phyloP scores from a whole-genome alignment of 2,113 vertebrate species.

The Apus apus region DNA sequence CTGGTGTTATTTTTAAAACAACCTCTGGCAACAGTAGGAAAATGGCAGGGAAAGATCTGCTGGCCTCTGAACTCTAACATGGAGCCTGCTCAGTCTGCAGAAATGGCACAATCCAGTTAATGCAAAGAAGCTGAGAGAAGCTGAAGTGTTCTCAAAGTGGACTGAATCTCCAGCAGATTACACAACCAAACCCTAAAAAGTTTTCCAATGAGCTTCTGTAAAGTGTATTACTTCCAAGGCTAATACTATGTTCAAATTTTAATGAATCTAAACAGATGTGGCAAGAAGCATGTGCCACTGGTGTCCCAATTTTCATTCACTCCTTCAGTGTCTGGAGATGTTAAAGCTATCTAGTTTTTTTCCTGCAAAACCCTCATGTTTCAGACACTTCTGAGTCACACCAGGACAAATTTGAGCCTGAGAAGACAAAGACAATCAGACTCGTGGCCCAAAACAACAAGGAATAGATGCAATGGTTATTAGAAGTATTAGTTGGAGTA shows the following conservation, averaged over 20 bases:
- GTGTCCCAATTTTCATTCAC: neutral
- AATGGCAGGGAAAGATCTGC: neutral
- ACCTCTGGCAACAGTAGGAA: neutral
- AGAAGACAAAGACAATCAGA: neutral
- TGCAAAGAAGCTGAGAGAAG: neutral
- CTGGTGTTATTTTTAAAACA: neutral
- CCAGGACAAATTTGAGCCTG: neutral
- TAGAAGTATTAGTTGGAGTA: neutral
- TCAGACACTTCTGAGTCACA: neutral
- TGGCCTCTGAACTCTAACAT: neutral
- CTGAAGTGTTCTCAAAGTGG: neutral
- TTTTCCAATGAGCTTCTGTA: neutral
- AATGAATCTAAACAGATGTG: neutral
- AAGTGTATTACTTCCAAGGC: neutral
- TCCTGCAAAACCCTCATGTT: neutral
- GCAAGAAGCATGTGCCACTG: neutral
- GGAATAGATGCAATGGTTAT: neutral
- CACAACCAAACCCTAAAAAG: neutral
- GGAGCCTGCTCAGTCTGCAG: neutral
- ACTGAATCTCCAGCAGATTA: neutral
- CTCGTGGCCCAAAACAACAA: neutral
- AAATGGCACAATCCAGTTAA: neutral
- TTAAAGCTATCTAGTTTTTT: neutral
- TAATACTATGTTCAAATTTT: neutral
- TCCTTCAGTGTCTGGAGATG: neutral